phyloP scores from a whole-genome alignment of 2,113 vertebrate species.

The Saccopteryx bilineata region DNA sequence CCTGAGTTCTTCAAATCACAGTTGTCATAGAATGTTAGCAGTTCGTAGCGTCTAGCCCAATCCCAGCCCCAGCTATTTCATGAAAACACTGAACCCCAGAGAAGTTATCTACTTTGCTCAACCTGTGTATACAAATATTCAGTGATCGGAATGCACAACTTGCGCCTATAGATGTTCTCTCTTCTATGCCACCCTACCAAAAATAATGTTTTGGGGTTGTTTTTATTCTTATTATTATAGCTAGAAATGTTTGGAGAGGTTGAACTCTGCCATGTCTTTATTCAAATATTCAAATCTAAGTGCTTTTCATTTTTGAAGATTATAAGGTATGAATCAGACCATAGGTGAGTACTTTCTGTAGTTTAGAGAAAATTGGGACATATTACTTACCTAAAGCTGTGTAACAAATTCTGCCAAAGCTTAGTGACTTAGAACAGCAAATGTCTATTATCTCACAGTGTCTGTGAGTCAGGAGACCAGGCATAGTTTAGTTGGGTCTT shows the following conservation, averaged over 20 bases:
- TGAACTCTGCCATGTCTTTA: background rate
- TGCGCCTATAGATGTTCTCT: background rate
- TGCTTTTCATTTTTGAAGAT: background rate
- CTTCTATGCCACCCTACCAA: background rate
- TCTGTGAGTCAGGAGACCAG: background rate
- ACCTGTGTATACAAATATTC: background rate
- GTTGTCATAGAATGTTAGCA: background rate
- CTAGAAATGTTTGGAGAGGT: conserved; percentile 5
- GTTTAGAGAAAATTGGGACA: background rate
- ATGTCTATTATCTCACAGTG: background rate
- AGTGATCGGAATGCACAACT: background rate
- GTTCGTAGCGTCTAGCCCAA: background rate
- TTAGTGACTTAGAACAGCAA: background rate
- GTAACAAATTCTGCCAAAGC: background rate
- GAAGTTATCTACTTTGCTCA: background rate
- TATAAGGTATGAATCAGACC: background rate
- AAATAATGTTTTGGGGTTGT: background rate
- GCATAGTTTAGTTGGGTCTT: background rate
- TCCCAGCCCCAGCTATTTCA: background rate
- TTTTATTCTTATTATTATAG: background rate
- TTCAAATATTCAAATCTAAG: background rate
- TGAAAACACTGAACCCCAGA: background rate
- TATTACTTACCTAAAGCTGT: background rate
- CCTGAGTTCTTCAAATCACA: background rate
- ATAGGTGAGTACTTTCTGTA: background rate